Conservation (phyloP, 1,140 invertebrate genomes). For the Lineus longissimus region DNA sequence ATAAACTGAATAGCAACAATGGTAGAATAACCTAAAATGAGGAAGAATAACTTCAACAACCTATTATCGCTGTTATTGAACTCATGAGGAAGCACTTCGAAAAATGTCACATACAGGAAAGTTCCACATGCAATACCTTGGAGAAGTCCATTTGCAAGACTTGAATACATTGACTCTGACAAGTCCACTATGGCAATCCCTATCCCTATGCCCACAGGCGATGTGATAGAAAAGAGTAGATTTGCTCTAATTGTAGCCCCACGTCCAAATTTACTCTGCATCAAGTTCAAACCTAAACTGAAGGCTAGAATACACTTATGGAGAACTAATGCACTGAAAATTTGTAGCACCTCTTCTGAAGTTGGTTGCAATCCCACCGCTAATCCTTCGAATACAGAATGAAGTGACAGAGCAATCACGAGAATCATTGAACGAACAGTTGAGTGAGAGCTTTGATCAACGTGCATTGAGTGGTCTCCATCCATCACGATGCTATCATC, state of each 20-base stretch:
- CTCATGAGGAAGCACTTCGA: slow-evolving; percentile 75
- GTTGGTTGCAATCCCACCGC: slow-evolving; percentile 69
- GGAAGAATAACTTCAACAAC: slow-evolving; percentile 39
- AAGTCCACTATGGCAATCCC: slow-evolving; percentile 59
- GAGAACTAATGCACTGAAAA: slow-evolving; percentile 61
- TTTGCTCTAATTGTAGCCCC: slow-evolving; percentile 47
- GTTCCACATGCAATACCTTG: slow-evolving; percentile 81
- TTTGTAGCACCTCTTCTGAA: slow-evolving; percentile 43
- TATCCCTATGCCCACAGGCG: slow-evolving; percentile 64
- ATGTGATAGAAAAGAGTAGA: slow-evolving; percentile 63
- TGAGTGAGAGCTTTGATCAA: slow-evolving; percentile 38
- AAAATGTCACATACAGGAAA: slow-evolving; percentile 86
- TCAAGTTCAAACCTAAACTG: slow-evolving; percentile 62
- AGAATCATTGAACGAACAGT: slow-evolving; percentile 54
- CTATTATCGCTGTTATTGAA: slow-evolving; percentile 37
- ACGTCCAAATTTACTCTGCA: slow-evolving; percentile 63
- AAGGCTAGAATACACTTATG: slow-evolving; percentile 65
- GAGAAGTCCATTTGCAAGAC: slow-evolving; percentile 57
- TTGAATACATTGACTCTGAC: slow-evolving; percentile 38
- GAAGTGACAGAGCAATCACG: slow-evolving; percentile 69
- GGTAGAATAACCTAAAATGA: slow-evolving; percentile 38
- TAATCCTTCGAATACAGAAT: slow-evolving; percentile 75
- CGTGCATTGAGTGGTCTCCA: slow-evolving; percentile 19
- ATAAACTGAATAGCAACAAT: slow-evolving; percentile 34
- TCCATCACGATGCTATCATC: background rate